A percentile compares a stretch with the other conserved stretches of the same genome.
These are phyloP conservation scores for Lasioglossum marginatum DNA, from an alignment of 2,888 invertebrate genomes.

Conservation along the genomic window DNA sequence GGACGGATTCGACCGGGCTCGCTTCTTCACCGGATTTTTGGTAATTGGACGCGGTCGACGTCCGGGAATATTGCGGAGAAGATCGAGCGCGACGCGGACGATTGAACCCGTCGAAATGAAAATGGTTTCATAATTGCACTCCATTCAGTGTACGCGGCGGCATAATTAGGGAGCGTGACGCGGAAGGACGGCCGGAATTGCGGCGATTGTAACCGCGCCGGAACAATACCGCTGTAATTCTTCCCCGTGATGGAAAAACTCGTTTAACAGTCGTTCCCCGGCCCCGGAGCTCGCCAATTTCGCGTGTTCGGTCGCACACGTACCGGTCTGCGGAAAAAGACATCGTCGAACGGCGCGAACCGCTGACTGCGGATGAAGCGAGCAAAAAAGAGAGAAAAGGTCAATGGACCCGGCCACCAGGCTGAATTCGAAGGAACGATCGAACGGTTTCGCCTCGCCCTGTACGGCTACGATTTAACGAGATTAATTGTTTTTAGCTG, in stretches of 20 bases:
- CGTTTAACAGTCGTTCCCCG: slow-evolving; percentile 9
- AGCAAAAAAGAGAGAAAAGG: background rate
- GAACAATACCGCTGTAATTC: slow-evolving; percentile 47
- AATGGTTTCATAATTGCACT: slow-evolving; percentile 36
- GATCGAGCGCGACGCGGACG: background rate
- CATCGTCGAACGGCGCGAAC: slow-evolving; percentile 2
- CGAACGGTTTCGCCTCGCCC: slow-evolving; percentile 45
- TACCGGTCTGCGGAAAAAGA: background rate
- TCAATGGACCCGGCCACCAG: background rate
- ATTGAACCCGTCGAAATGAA: slow-evolving; percentile 12
- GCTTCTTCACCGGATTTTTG: background rate
- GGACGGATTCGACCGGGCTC: background rate
- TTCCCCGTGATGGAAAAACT: slow-evolving; percentile 33
- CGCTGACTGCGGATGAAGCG: background rate
- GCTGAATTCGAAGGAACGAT: slow-evolving; percentile 4
- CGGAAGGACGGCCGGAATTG: background rate
- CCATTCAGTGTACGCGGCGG: slow-evolving; percentile 14
- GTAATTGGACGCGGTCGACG: background rate
- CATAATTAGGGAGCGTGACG: slow-evolving; percentile 32
- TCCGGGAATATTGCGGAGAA: background rate
- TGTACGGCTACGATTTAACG: slow-evolving; percentile 67
- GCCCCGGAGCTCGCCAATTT: slow-evolving; percentile 16
- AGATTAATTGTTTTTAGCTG: slow-evolving; percentile 76
- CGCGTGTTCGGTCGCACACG: background rate
- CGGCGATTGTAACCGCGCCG: slow-evolving; percentile 5